Base-by-base conservation (phyloP, 2,797 vertebrate genomes). In the Silurus aristotelis region DNA sequence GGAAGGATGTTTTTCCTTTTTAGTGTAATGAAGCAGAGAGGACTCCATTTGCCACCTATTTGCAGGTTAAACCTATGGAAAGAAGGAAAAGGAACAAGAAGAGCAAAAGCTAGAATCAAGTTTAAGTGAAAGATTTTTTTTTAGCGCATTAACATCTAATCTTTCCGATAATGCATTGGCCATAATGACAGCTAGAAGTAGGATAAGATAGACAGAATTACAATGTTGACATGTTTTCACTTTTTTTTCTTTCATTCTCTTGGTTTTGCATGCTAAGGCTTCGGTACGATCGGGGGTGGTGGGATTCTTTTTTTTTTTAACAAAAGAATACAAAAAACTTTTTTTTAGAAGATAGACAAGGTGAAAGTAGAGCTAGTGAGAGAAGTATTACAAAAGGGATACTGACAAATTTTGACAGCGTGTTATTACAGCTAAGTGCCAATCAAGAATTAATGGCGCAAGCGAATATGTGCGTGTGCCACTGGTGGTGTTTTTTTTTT, bases 381-480 rank as follows among this genome's bases (percentile, higher is more conserved):
- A 58, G 9, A 82, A 12, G 9, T 38, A 82, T 7, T 2, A 58
- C 19, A 82, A 68, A 82, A 68, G 9, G 17, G 3, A 67, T 55
- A 56, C 80, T 52, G 31, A 64, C 12, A 56, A 56, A 68, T 82
- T 55, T 82, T 64, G 82, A 76, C 82, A 64, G 71, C 56, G 38
- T 70, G 19, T 70, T 70, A 82, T 83, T 83, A 80, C 60, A 80
- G 60, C 60, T 22, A 14, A 67, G 46, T 31, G 56, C 52, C 27
- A 58, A 82, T 64, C 38, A 63, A 64, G 77, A 48, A 55, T 27
- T 64, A 81, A 81, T 81, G 64, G 27, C 19, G 0, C 20, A 68
- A 67, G 64, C 63, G 56, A 68, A 68, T 22, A 81, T 8, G 67
- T 55, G 15, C 13, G 52, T 31, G 43, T 55, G 66, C 8, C 25